phyloP scores from a whole-genome alignment of 1,140 invertebrate species.

The Chironomus striatipennis region DNA sequence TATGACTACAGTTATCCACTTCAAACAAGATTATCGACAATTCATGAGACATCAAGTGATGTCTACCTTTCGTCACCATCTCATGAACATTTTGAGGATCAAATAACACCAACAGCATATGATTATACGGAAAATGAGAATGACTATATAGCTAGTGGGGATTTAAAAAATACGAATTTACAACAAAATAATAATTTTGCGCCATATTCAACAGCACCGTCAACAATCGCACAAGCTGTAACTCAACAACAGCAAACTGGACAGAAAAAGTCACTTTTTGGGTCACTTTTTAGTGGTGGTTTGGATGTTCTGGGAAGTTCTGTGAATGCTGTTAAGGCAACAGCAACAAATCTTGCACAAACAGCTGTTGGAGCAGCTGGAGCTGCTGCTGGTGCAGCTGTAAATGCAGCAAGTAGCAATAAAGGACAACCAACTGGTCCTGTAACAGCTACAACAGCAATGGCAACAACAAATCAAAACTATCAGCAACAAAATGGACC shows the following conservation, averaged over 20 bases:
- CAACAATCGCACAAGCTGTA: neutral
- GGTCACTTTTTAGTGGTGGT: neutral
- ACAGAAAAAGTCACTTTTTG: slow-evolving; percentile 15
- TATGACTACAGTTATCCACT: neutral
- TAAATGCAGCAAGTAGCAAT: neutral
- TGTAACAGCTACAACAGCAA: slow-evolving; percentile 25
- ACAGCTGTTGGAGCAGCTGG: slow-evolving; percentile 26
- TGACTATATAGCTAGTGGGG: slow-evolving; percentile 8
- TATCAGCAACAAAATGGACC: neutral
- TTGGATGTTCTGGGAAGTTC: neutral
- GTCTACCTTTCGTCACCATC: neutral
- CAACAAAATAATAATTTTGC: neutral
- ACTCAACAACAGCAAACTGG: slow-evolving; percentile 27
- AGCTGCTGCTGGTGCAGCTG: slow-evolving; percentile 27
- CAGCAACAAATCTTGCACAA: slow-evolving; percentile 26
- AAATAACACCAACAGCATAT: neutral
- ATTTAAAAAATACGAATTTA: slow-evolving; percentile 4
- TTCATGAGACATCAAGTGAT: neutral
- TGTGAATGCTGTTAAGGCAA: slow-evolving; percentile 1
- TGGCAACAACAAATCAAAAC: neutral
- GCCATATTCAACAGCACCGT: neutral
- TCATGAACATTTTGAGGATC: neutral
- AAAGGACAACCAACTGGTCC: slow-evolving; percentile 22
- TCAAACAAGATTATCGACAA: neutral
- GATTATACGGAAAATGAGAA: slow-evolving; percentile 18